Percentiles rank a stretch among this genome's conserved stretches.
Conservation (phyloP, 2,888 invertebrate species). For the Lathronympha strigana region DNA sequence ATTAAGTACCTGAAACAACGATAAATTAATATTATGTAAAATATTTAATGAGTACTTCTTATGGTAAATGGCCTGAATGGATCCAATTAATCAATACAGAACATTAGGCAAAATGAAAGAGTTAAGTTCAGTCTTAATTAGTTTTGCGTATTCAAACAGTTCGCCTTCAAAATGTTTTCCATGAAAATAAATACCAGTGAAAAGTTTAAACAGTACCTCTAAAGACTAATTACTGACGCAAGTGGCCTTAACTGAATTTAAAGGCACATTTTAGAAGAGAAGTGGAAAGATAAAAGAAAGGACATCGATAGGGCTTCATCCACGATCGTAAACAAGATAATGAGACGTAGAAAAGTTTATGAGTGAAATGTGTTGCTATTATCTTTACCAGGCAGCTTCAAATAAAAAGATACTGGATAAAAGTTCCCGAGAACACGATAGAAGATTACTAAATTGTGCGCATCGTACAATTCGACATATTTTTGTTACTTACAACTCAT, state of each 20-base stretch:
- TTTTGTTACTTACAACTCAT: not conserved
- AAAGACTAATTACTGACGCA: constrained; percentile 52
- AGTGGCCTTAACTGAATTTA: constrained; percentile 46
- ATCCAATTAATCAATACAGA: constrained; percentile 35
- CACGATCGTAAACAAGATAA: constrained; percentile 38
- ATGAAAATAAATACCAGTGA: constrained; percentile 44
- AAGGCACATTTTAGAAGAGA: constrained; percentile 30
- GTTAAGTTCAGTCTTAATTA: constrained; percentile 42
- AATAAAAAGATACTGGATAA: constrained; percentile 12
- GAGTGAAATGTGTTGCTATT: constrained; percentile 33
- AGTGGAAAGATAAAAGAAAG: constrained; percentile 34
- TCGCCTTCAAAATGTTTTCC: constrained; percentile 22
- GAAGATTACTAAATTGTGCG: constrained; percentile 17
- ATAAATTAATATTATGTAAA: constrained; percentile 24
- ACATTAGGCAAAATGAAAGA: constrained; percentile 52
- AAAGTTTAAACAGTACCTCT: constrained; percentile 51
- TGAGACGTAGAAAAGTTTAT: constrained; percentile 32
- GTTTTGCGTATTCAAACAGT: constrained; percentile 23
- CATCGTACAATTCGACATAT: not conserved
- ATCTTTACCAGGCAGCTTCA: constrained; percentile 8
- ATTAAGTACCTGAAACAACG: constrained; percentile 28
- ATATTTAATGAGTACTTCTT: constrained; percentile 19
- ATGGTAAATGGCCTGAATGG: constrained; percentile 53
- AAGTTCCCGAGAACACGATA: constrained; percentile 16
- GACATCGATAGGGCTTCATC: constrained; percentile 38